Conservation (phyloP, 2,113 vertebrate species). For the Gobio gobio region DNA sequence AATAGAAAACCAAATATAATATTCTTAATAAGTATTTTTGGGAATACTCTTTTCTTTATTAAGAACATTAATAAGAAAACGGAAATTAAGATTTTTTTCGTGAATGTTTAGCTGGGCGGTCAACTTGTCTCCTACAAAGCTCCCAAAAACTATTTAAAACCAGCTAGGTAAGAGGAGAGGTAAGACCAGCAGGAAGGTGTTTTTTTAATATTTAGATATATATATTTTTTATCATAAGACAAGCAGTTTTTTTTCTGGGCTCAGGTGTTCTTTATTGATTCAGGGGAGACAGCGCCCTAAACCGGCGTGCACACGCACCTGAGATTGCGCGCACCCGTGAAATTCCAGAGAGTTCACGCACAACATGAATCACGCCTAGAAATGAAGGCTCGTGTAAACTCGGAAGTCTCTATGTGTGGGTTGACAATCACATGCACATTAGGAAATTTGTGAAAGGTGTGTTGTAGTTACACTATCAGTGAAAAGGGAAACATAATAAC, state of each 20-base stretch:
- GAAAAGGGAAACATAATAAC: background rate
- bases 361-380: constrained; percentile 1
- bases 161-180: background rate
- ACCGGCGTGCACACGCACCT: constrained; percentile 41
- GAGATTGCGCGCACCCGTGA: constrained; percentile 13
- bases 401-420: background rate
- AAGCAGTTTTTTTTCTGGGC: background rate
- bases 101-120: background rate
- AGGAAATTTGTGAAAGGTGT: background rate
- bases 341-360: constrained; percentile 5
- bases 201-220: too few relatives aligned
- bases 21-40: too few relatives aligned
- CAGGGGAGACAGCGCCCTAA: constrained; percentile 49
- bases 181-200: too few relatives aligned
- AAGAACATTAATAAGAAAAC: too few relatives aligned
- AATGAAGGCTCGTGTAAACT: background rate
- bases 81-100: too few relatives aligned
- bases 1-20: too few relatives aligned
- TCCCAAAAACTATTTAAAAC: background rate
- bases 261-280: background rate
- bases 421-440: background rate
- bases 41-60: too few relatives aligned
- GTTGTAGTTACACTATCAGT: background rate
- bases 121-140: background rate
- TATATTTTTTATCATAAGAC: too few relatives aligned